phyloP scores from a whole-genome alignment of 2,113 vertebrate species.

The Trematomus loennbergii region DNA sequence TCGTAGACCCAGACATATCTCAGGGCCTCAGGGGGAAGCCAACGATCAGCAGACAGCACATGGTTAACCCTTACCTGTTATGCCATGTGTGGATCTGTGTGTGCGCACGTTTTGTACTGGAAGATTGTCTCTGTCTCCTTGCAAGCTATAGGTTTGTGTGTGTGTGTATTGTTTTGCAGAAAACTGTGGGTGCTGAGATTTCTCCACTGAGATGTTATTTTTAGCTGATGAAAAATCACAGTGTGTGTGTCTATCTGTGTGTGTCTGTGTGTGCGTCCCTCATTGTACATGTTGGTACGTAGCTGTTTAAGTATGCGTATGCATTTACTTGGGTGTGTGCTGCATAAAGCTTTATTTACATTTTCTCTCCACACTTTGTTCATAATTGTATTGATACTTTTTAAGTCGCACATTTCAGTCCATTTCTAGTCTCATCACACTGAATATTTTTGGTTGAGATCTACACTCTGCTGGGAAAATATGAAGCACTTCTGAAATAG shows the following conservation, averaged over 20 bases:
- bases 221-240: conserved; percentile 36
- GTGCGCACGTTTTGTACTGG: conserved; percentile 14
- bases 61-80: conserved; percentile 62
- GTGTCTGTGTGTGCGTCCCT: background rate
- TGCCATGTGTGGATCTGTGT: conserved; percentile 24
- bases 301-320: too few species aligned
- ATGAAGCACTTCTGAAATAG: conserved; percentile 15
- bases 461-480: background rate
- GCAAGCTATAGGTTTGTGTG: background rate
- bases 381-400: background rate
- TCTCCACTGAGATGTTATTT: conserved; percentile 45
- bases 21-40: conserved; percentile 57
- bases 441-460: conserved; percentile 4
- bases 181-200: conserved; percentile 44
- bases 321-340: background rate
- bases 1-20: background rate
- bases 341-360: conserved; percentile 15
- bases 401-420: background rate
- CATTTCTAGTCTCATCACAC: background rate
- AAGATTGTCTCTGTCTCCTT: conserved; percentile 31
- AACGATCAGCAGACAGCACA: conserved; percentile 57
- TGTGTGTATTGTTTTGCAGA: conserved; percentile 35
- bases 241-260: conserved; percentile 4
- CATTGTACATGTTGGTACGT: too few species aligned
- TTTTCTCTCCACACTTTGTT: background rate